Conservation (phyloP, 2,888 invertebrate genomes). For the Eumerus sabulonum region DNA sequence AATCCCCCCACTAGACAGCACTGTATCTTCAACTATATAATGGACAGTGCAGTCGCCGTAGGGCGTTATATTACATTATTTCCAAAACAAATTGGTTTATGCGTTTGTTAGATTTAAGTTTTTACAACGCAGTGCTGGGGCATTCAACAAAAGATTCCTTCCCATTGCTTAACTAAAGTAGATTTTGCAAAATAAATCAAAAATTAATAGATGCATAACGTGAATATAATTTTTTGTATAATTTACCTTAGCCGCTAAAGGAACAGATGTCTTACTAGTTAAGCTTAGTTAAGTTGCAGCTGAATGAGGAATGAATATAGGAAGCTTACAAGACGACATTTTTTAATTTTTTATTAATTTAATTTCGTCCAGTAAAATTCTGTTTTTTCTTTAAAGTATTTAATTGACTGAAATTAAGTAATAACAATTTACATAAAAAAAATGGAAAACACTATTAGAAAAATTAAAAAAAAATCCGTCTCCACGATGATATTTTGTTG, state of each 20-base stretch:
- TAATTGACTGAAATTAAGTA: constrained; percentile 47
- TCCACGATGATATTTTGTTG: constrained; percentile 24
- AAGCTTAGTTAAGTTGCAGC: constrained; percentile 48
- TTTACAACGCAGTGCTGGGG: constrained; percentile 53
- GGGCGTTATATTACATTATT: neutral
- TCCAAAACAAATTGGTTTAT: constrained; percentile 41
- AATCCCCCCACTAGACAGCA: constrained; percentile 25
- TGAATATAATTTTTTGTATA: constrained; percentile 41
- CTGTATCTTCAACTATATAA: constrained; percentile 11
- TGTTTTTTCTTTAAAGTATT: constrained; percentile 24
- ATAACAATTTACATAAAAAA: too few species aligned
- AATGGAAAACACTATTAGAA: constrained; percentile 25
- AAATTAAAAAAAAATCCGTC: constrained; percentile 17
- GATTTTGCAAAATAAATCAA: constrained; percentile 66
- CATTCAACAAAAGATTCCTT: constrained; percentile 57
- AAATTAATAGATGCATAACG: constrained; percentile 28
- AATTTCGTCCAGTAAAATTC: constrained; percentile 17
- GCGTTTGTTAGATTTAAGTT: neutral
- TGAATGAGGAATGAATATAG: constrained; percentile 12
- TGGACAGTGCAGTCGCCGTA: constrained; percentile 11
- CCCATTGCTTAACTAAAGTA: constrained; percentile 52
- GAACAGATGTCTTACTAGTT: constrained; percentile 49
- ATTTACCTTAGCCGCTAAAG: constrained; percentile 52
- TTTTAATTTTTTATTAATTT: constrained; percentile 13
- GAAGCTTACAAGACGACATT: constrained; percentile 37